phyloP scores from a whole-genome alignment of 2,888 invertebrate genomes.

The Troilus luridus region DNA sequence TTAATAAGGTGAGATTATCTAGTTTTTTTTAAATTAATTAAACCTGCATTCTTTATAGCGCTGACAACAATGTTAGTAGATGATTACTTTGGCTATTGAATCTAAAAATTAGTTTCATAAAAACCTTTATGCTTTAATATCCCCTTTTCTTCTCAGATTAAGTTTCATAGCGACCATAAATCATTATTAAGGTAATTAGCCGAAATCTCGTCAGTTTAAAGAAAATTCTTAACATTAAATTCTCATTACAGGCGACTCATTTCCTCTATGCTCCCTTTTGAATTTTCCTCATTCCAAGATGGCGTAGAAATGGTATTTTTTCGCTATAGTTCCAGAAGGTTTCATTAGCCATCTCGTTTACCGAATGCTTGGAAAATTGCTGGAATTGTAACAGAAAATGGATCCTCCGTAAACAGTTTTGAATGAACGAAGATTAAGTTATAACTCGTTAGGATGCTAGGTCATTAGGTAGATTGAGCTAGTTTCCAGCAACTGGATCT shows the following conservation, averaged over 20 bases:
- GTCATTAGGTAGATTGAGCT: not conserved
- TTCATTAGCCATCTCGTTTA: not conserved
- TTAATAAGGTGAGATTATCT: not conserved
- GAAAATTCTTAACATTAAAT: not conserved
- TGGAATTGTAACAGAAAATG: not conserved
- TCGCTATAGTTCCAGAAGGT: not conserved
- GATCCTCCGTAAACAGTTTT: not conserved
- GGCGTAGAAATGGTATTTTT: not conserved
- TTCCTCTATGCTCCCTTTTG: not conserved
- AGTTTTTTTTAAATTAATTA: not conserved
- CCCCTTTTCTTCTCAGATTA: not conserved
- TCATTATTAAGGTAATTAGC: not conserved
- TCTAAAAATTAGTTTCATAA: not conserved
- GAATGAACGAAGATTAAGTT: not conserved
- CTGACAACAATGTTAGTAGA: not conserved
- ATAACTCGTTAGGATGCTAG: not conserved
- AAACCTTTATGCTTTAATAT: not conserved
- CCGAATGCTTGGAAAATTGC: not conserved
- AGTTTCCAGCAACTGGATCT: not conserved
- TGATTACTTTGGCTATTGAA: not conserved
- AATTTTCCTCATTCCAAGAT: not conserved
- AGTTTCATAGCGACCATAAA: not conserved
- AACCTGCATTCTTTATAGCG: not conserved
- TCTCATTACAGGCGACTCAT: not conserved
- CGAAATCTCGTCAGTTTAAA: not conserved